Base-by-base conservation (phyloP, 2,113 vertebrate species). In the Thalassoma bifasciatum region DNA sequence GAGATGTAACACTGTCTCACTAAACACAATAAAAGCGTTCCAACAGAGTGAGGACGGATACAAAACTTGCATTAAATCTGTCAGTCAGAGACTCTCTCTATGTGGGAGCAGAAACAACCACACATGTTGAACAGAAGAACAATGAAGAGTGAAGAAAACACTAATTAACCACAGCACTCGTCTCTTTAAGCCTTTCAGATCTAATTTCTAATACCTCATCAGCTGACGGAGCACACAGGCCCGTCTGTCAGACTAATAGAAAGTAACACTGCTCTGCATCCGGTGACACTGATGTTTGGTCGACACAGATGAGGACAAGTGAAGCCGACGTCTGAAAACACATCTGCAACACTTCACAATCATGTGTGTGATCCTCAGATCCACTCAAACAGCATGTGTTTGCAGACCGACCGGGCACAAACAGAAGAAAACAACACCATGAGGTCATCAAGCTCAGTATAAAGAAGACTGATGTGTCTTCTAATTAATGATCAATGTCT, bases 181-280 rank as follows among this genome's bases (percentile, higher is more conserved):
- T 78, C 86, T 60, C 52, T 77, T 80, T 72, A 71, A 59, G 77
- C 63, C 66, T 75, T 53, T 74, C 77, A 80, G 61, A 71, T 76
- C 52, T 70, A 38, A 84, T 87, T 84, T 86, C 64, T 70, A 65
- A n/a, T 44, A 50, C 52, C 66, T 72, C 63, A 62, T 77, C 61
- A 68, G 66, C 46, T 72, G 57, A 64, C 34, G 63, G 65, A 70
- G 62, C 59, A 70, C 58, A 60, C 62, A 14, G 1, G 19, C 68
- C 52, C 57, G 72, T 62, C 79, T 53, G 60, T 87, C 82, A 81
- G 49, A 9, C 49, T 85, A 85, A 89, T 82, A 66, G 53, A 72
- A 82, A 72, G 67, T 58, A 86, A 64, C 86, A 83, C 77, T 47
- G 17, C 10, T 44, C 44, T 63, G 52, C 63, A 75, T 72, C 24